Percentiles rank a stretch among this genome's conserved stretches.
These are phyloP conservation scores for Octonoba sinensis DNA, from an alignment of 2,888 invertebrate genomes.

Conservation along the genomic window DNA sequence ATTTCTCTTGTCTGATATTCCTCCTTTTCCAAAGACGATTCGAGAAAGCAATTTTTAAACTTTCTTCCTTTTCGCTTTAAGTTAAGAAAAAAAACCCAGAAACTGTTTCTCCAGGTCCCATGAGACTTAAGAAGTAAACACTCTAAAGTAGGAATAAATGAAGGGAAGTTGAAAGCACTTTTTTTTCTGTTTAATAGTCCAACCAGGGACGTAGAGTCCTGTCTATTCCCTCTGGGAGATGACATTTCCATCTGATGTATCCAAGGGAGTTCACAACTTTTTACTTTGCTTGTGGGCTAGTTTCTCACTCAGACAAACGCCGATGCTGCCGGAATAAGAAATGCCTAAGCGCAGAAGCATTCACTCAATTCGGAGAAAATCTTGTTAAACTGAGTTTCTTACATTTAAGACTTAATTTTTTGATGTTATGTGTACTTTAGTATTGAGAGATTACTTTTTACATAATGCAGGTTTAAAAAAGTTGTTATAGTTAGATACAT, in stretches of 20 bases:
- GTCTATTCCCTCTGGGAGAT: constrained; percentile 25
- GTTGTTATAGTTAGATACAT: too few species aligned
- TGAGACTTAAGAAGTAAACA: constrained; percentile 42
- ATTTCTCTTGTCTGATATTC: constrained; percentile 31
- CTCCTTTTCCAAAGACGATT: constrained; percentile 23
- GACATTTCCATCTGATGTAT: constrained; percentile 59
- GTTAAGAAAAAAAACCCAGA: constrained; percentile 38
- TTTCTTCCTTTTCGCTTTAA: constrained; percentile 52
- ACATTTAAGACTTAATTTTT: too few species aligned
- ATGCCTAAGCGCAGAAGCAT: not conserved
- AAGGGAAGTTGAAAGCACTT: constrained; percentile 25
- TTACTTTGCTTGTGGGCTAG: constrained; percentile 27
- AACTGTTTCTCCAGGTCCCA: constrained; percentile 42
- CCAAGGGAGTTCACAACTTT: constrained; percentile 33
- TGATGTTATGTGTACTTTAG: too few species aligned
- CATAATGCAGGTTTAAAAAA: too few species aligned
- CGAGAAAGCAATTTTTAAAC: constrained; percentile 52
- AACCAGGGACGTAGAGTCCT: constrained; percentile 35
- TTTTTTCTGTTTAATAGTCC: constrained; percentile 14
- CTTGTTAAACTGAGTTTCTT: too few species aligned
- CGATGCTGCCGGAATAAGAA: constrained; percentile 43
- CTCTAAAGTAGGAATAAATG: constrained; percentile 59
- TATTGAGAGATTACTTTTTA: too few species aligned
- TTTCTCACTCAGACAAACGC: constrained; percentile 33
- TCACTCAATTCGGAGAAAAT: too few species aligned